phyloP scores from a whole-genome alignment of 2,888 invertebrate genomes.

The Chrysolina oricalcia region DNA sequence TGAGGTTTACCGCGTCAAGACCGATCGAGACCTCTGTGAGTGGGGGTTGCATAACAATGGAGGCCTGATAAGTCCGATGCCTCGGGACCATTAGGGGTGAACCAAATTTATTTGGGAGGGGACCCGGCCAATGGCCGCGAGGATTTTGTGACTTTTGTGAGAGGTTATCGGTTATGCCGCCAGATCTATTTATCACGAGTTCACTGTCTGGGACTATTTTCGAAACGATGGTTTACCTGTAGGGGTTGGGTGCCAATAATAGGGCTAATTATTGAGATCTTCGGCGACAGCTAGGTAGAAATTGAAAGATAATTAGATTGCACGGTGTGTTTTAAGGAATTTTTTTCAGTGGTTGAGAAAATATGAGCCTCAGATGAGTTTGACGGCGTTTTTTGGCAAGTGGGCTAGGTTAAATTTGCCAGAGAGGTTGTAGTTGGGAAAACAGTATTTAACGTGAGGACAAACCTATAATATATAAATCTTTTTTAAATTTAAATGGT shows the following conservation, averaged over 20 bases:
- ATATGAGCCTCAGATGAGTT: background rate
- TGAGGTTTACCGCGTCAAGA: conserved; percentile 62
- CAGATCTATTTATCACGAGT: conserved; percentile 43
- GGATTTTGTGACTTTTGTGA: conserved; percentile 64
- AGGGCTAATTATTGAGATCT: conserved; percentile 29
- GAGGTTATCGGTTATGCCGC: conserved; percentile 55
- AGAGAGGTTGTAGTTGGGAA: background rate
- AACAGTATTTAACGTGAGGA: no score
- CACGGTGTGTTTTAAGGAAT: background rate
- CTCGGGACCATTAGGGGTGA: conserved; percentile 65
- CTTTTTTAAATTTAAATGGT: no score
- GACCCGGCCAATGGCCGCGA: conserved; percentile 64
- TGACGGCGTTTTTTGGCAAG: no score
- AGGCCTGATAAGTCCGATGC: conserved; percentile 53
- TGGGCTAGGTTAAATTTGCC: background rate
- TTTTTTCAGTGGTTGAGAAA: background rate
- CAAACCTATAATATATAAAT: no score
- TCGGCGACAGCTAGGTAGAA: conserved; percentile 21
- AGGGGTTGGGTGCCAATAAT: conserved; percentile 21
- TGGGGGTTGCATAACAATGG: conserved; percentile 60
- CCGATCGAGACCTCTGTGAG: conserved; percentile 52
- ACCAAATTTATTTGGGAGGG: conserved; percentile 63
- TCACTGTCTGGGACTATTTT: conserved; percentile 12
- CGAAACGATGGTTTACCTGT: conserved; percentile 27
- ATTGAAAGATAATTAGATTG: conserved; percentile 27